Conservation (phyloP, 2,888 invertebrate species). For the Matsumyia berberina region DNA sequence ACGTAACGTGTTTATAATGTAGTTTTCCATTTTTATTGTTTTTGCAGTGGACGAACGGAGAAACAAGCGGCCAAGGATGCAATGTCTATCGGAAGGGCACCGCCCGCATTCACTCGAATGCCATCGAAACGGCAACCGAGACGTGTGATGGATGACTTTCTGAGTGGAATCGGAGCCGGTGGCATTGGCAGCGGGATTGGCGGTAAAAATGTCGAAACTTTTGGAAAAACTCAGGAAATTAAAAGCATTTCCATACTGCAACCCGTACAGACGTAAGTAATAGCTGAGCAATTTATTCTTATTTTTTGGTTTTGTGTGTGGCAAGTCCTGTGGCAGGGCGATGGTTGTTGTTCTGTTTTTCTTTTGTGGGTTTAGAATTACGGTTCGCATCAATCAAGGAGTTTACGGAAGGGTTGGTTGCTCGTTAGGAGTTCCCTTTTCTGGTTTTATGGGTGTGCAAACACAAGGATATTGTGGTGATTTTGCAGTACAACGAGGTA, state of each 20-base stretch:
- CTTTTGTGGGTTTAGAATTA: constrained; percentile 47
- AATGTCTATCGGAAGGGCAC: constrained; percentile 85
- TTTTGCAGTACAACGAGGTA: constrained; percentile 15
- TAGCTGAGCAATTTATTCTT: constrained; percentile 73
- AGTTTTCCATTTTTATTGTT: constrained; percentile 49
- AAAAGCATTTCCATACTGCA: constrained; percentile 86
- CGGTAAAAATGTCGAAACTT: constrained; percentile 84
- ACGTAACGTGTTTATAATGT: constrained; percentile 49
- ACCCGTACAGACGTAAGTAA: constrained; percentile 85
- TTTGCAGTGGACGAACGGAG: constrained; percentile 87
- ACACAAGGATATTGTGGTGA: constrained; percentile 43
- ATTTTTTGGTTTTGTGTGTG: constrained; percentile 46
- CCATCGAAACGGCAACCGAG: constrained; percentile 91
- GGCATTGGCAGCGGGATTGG: constrained; percentile 86
- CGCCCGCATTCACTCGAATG: constrained; percentile 90
- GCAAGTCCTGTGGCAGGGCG: constrained; percentile 23
- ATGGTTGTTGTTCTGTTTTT: constrained; percentile 52
- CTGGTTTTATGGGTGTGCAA: constrained; percentile 66
- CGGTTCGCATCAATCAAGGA: constrained; percentile 69
- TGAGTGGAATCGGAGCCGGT: constrained; percentile 87
- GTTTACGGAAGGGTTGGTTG: constrained; percentile 53
- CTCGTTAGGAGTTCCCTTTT: constrained; percentile 62
- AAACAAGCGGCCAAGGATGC: constrained; percentile 85
- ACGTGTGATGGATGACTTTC: constrained; percentile 87
- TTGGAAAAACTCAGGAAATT: constrained; percentile 82